Evolutionary conservation across 2,113 vertebrate species (phyloP), one percentile per base, ranked within the genome.

Genomic region (Aphelocoma coerulescens): DNA sequence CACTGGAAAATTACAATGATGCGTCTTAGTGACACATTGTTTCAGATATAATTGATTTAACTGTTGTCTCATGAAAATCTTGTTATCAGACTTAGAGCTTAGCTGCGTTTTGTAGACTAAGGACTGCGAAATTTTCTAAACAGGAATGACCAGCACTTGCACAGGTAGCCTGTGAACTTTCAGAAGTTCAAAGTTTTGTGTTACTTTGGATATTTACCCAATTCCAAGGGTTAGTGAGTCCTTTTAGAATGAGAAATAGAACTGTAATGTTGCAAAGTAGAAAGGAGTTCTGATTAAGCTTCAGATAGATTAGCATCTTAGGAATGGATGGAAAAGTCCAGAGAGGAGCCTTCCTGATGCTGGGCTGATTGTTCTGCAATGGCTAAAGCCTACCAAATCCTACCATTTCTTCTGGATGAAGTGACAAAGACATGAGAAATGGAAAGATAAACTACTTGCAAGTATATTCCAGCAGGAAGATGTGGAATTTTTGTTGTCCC

Each of bases 21-120:
- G 35, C 46, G 44, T 91, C 28, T 91, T 91, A 79, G 35, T 80
- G 83, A 75, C 6, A 22, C 78, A 86, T 57, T 76, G 71, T 92
- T 95, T 88, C 93, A 57, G 58, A 52, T 94, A 94, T 95, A 91
- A 92, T 80, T 92, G 52, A 72, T 95, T 93, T 88, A 82, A 54
- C 63, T 54, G 11, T 90, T 90, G 12, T 88, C 63, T 91, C 61
- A 90, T 83, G 41, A 94, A 91, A 79, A 71, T 39, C 52, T 82
- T 88, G 39, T 55, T 88, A 43, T 69, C 44, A 74, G 78, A 68
- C 44, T 89, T 92, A 33, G 37, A 73, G 22, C 6, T 26, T 82
- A 55, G 37, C 44, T 96, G 74, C 19, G 41, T 88, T 93, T 81
- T 35, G 8, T 71, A 77, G 69, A 41, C 76, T 44, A 28, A 63